Conservation (phyloP, 2,113 vertebrate genomes). For the Clupea harengus region DNA sequence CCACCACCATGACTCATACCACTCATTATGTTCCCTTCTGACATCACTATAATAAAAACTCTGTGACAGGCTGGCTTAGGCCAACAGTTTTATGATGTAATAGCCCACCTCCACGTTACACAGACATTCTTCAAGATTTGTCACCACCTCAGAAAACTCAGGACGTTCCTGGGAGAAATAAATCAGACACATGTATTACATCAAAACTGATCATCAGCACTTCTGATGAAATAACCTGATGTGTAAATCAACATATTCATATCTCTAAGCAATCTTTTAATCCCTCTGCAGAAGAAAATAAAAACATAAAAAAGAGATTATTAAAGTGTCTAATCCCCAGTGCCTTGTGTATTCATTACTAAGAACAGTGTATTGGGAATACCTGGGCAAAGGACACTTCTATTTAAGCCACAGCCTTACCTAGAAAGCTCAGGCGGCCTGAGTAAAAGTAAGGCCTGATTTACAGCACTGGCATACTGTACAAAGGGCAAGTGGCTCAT, state of each 20-base stretch:
- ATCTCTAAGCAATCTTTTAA: not conserved
- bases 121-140: constrained; percentile 88
- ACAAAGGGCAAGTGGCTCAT: not conserved
- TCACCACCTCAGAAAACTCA: constrained; percentile 90
- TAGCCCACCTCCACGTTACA: constrained; percentile 85
- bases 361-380: not conserved
- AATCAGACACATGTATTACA: not conserved
- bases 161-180: constrained; percentile 81
- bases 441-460: not conserved
- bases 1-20: not conserved
- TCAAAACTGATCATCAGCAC: not conserved
- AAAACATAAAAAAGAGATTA: not conserved
- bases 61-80: not conserved
- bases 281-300: not conserved
- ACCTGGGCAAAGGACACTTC: not conserved
- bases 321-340: not conserved
- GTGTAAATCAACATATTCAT: not conserved
- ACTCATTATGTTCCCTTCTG: not conserved
- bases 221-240: not conserved
- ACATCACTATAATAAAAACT: not conserved
- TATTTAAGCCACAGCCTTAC: not conserved
- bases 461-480: not conserved
- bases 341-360: not conserved
- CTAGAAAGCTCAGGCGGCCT: not conserved
- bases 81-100: not conserved